Conservation (phyloP, 1,140 invertebrate genomes). For the Drosophila kikkawai region DNA sequence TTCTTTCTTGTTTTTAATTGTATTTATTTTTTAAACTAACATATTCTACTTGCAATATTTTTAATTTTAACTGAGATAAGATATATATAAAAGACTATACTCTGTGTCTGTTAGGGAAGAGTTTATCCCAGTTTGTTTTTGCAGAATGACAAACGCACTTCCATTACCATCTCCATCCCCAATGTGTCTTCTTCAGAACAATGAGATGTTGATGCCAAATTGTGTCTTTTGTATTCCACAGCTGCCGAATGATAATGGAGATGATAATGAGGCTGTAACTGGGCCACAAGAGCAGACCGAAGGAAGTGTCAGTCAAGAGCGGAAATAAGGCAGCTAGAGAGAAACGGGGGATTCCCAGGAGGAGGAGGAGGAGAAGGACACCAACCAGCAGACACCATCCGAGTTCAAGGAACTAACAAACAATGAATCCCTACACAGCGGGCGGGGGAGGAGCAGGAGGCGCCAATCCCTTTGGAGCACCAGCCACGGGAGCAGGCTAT, state of each 20-base stretch:
- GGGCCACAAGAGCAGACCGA: conserved; percentile 40
- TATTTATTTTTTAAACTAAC: neutral
- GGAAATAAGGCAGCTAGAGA: conserved; percentile 18
- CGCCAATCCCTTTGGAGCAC: conserved; percentile 76
- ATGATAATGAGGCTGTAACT: conserved; percentile 53
- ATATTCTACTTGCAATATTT: neutral
- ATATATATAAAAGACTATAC: neutral
- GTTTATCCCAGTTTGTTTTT: neutral
- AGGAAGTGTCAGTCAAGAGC: conserved; percentile 38
- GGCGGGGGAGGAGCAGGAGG: conserved; percentile 50
- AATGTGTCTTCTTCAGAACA: conserved; percentile 14
- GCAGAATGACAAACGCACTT: neutral
- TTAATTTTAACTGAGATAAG: neutral
- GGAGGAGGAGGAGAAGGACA: neutral
- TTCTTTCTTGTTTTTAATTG: no score
- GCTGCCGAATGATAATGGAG: conserved; percentile 50
- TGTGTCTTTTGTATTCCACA: conserved; percentile 31
- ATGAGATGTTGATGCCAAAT: conserved; percentile 24
- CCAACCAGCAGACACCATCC: conserved; percentile 19
- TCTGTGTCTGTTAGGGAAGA: neutral
- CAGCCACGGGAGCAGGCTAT: conserved; percentile 50
- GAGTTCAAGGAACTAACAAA: conserved; percentile 40
- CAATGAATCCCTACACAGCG: conserved; percentile 75
- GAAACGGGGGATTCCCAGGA: conserved; percentile 14
- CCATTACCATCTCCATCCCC: neutral